Conservation (phyloP, 2,888 invertebrate species). For the Himalopsyche japonica region DNA sequence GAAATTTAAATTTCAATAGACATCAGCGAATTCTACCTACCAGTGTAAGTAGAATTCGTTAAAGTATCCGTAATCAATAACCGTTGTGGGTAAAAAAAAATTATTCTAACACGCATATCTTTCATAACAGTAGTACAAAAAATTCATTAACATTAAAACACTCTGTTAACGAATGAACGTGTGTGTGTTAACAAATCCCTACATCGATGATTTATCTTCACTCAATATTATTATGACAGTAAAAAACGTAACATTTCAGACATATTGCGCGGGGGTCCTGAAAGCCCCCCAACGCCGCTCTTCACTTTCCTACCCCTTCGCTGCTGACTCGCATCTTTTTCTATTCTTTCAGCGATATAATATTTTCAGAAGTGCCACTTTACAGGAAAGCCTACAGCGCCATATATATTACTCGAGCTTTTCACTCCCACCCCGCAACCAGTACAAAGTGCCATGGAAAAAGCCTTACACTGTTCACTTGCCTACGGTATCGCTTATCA, state of each 20-base stretch:
- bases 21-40: too few relatives aligned
- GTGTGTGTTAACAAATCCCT: background rate
- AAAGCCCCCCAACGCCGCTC: background rate
- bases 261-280: slow-evolving; percentile 1
- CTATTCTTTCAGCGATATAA: slow-evolving; percentile 36
- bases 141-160: too few relatives aligned
- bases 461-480: background rate
- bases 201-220: background rate
- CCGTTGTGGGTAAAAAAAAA: too few relatives aligned
- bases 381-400: slow-evolving; percentile 14
- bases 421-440: background rate
- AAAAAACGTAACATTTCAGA: slow-evolving; percentile 4
- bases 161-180: too few relatives aligned
- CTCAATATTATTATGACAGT: background rate
- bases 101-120: too few relatives aligned
- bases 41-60: too few relatives aligned
- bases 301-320: background rate
- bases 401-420: slow-evolving; percentile 3
- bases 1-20: too few relatives aligned
- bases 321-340: slow-evolving; percentile 37
- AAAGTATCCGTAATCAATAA: too few relatives aligned
- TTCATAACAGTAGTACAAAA: too few relatives aligned
- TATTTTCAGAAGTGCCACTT: slow-evolving; percentile 40
- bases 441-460: background rate
- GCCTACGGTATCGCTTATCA: background rate